These are phyloP conservation scores for Bombus cullumanus DNA, from an alignment of 1,140 invertebrate genomes.

Conservation along the genomic window DNA sequence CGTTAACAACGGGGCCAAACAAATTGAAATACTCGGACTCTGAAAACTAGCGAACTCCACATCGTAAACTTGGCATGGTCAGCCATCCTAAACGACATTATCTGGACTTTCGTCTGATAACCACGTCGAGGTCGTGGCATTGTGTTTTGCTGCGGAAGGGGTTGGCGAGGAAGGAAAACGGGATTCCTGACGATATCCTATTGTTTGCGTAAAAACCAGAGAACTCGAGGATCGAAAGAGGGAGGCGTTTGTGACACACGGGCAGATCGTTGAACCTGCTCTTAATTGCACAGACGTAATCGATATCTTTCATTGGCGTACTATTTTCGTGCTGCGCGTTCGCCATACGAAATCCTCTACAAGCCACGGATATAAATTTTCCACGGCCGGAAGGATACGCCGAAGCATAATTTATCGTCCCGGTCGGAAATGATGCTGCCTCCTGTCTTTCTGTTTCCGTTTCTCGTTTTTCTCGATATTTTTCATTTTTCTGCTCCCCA, in stretches of 20 bases:
- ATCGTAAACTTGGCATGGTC: too few relatives aligned
- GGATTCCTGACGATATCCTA: not conserved
- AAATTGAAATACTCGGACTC: too few relatives aligned
- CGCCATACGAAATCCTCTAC: not conserved
- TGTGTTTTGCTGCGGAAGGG: too few relatives aligned
- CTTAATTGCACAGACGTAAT: not conserved
- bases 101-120: too few relatives aligned
- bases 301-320: not conserved
- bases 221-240: not conserved
- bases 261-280: too few relatives aligned
- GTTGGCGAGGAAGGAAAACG: too few relatives aligned
- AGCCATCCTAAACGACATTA: too few relatives aligned
- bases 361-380: not conserved
- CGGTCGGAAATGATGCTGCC: too few relatives aligned
- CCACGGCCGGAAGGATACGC: not conserved
- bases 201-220: not conserved
- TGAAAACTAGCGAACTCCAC: too few relatives aligned
- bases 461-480: not conserved
- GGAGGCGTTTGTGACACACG: too few relatives aligned
- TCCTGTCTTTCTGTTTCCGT: not conserved
- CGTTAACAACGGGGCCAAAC: too few relatives aligned
- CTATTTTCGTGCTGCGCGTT: not conserved
- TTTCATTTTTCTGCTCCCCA: not conserved
- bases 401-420: not conserved
- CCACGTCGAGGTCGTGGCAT: too few relatives aligned